These are phyloP conservation scores for Tenthredo mesomela DNA, from an alignment of 2,888 invertebrate genomes.

Conservation along the genomic window DNA sequence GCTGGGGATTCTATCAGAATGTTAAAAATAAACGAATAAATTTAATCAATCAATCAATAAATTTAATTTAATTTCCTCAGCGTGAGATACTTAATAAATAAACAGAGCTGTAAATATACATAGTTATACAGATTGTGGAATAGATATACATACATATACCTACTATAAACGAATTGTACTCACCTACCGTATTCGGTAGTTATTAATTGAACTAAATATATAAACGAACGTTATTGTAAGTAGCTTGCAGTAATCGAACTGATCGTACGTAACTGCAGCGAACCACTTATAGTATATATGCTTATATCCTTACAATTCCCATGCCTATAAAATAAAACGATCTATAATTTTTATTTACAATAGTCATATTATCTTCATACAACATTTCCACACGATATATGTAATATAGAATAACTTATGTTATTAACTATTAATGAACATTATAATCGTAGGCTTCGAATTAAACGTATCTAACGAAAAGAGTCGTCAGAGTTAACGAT, in stretches of 20 bases:
- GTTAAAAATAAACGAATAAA: neutral
- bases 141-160: neutral
- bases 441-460: neutral
- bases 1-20: neutral
- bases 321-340: neutral
- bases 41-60: neutral
- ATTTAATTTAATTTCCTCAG: neutral
- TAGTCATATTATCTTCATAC: no score
- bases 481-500: neutral
- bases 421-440: neutral
- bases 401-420: no score
- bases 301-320: neutral
- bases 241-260: neutral
- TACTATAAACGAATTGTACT: neutral
- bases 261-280: neutral
- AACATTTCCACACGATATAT: no score
- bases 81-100: neutral
- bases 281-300: neutral
- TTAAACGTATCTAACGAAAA: neutral
- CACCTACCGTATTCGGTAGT: neutral
- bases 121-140: conserved; percentile 7
- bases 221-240: neutral
- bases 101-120: neutral
- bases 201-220: neutral
- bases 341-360: neutral